Conservation (phyloP, 2,888 invertebrate species). For the Acanthosepion pharaonis region DNA sequence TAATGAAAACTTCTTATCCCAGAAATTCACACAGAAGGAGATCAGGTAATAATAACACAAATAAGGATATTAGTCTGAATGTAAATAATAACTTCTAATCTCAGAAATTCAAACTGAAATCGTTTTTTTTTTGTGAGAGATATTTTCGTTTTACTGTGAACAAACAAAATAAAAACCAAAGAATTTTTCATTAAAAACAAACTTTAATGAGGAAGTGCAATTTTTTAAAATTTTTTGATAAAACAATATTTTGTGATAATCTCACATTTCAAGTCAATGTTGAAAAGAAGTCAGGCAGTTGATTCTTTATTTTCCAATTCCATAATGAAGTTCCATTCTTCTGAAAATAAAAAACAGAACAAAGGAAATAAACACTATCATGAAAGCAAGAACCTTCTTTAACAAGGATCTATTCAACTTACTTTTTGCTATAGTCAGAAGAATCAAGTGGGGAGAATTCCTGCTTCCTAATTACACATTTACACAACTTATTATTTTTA, state of each 20-base stretch:
- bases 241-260: background rate
- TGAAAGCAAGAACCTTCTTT: too few species aligned
- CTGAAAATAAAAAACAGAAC: slow-evolving; percentile 50
- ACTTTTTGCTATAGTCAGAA: too few species aligned
- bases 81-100: too few species aligned
- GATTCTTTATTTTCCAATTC: slow-evolving; percentile 53
- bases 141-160: background rate
- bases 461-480: too few species aligned
- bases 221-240: background rate
- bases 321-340: slow-evolving; percentile 58
- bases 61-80: too few species aligned
- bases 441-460: too few species aligned
- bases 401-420: too few species aligned
- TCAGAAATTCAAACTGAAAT: too few species aligned
- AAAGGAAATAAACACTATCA: background rate
- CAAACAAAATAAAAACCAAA: background rate
- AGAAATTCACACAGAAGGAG: too few species aligned
- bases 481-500: too few species aligned
- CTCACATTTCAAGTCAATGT: background rate
- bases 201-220: background rate
- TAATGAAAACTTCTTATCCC: too few species aligned
- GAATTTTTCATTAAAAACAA: background rate
- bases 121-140: background rate
- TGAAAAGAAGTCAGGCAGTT: background rate
- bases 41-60: too few species aligned